Conservation (phyloP, 2,888 invertebrate species). For the Chydorus sphaericus region DNA sequence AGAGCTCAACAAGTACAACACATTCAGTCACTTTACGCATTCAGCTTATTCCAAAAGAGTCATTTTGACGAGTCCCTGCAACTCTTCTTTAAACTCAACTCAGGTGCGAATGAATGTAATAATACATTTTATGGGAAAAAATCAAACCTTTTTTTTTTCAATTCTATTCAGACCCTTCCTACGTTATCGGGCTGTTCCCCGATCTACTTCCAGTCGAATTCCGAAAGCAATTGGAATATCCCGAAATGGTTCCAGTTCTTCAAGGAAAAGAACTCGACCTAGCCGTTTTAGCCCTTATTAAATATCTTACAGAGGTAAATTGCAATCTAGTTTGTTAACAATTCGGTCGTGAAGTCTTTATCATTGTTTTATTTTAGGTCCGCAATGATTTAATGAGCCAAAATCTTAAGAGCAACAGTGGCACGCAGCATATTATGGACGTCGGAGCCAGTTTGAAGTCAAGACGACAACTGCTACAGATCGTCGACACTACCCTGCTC, state of each 20-base stretch:
- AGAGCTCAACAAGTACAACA: conserved; percentile 66
- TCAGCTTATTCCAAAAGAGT: conserved; percentile 77
- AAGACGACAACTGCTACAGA: conserved; percentile 57
- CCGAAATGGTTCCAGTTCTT: conserved; percentile 41
- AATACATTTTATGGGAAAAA: neutral
- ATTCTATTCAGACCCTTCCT: conserved; percentile 56
- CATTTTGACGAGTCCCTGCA: conserved; percentile 81
- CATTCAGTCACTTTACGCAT: conserved; percentile 79
- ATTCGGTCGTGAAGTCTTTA: conserved; percentile 1
- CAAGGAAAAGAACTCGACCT: conserved; percentile 73
- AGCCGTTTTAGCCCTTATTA: conserved; percentile 72
- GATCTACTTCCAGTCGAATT: conserved; percentile 53
- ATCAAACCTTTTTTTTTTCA: neutral
- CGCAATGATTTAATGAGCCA: conserved; percentile 24
- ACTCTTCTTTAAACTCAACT: conserved; percentile 73
- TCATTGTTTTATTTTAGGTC: conserved; percentile 24
- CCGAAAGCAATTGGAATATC: conserved; percentile 37
- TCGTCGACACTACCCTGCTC: conserved; percentile 90
- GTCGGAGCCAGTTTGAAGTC: conserved; percentile 35
- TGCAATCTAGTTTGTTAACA: conserved; percentile 13
- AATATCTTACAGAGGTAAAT: conserved; percentile 63
- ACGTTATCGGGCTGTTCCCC: conserved; percentile 89
- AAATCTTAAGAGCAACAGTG: conserved; percentile 21
- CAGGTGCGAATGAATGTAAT: conserved; percentile 32
- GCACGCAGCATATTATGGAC: conserved; percentile 28